Conservation (phyloP, 2,113 vertebrate genomes). For the Collichthys lucidus region DNA sequence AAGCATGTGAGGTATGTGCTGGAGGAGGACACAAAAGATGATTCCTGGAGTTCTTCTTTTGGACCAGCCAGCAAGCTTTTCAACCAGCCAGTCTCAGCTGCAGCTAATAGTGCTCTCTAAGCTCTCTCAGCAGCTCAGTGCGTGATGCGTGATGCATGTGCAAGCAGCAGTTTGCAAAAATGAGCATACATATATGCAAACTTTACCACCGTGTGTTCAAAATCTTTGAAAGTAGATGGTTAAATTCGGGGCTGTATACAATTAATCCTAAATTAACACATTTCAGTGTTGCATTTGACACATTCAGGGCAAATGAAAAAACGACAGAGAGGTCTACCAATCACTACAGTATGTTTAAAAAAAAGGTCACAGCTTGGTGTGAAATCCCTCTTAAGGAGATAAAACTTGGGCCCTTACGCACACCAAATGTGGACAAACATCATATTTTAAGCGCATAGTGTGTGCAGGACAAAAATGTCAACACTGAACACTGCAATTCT, state of each 20-base stretch:
- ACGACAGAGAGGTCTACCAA: not conserved
- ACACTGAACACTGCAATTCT: slow-evolving; percentile 19
- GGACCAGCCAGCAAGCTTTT: slow-evolving; percentile 38
- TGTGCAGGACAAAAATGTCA: slow-evolving; percentile 25
- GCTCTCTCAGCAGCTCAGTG: slow-evolving; percentile 42
- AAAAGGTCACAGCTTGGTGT: not conserved
- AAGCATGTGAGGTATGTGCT: slow-evolving; percentile 65
- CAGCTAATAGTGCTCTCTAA: slow-evolving; percentile 10
- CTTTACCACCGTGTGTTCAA: not conserved
- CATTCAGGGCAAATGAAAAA: not conserved
- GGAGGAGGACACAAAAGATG: slow-evolving; percentile 48
- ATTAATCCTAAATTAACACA: not conserved
- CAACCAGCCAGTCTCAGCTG: slow-evolving; percentile 30
- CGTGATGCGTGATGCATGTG: slow-evolving; percentile 1
- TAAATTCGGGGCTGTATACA: not conserved
- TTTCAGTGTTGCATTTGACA: not conserved
- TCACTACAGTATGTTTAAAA: not conserved
- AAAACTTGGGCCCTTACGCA: not conserved
- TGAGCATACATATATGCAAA: not conserved
- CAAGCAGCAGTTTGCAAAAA: not conserved
- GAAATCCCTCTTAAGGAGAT: slow-evolving; percentile 31
- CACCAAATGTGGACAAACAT: slow-evolving; percentile 19
- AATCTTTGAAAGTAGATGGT: not conserved
- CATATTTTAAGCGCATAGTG: not conserved
- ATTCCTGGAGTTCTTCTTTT: slow-evolving; percentile 70